Percentiles rank a stretch among this genome's conserved stretches.
phyloP scores from a whole-genome alignment of 2,888 invertebrate genomes.

The Scaeva pyrastri region DNA sequence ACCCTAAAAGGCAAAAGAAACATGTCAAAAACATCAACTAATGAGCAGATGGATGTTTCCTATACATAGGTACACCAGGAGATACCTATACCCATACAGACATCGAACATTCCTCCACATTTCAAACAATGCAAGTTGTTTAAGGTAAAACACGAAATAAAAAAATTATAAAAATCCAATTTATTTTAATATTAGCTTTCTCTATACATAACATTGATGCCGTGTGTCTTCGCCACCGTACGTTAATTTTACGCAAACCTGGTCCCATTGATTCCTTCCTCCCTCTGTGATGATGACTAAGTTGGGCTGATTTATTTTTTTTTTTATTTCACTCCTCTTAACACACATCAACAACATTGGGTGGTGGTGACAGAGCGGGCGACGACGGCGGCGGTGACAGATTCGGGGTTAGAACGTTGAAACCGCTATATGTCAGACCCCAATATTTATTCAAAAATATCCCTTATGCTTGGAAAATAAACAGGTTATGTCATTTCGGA shows the following conservation, averaged over 20 bases:
- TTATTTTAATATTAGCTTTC: conserved; percentile 61
- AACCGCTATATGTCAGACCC: conserved; percentile 44
- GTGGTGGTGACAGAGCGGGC: background rate
- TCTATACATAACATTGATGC: conserved; percentile 14
- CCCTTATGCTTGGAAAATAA: conserved; percentile 72
- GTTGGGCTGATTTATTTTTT: conserved; percentile 30
- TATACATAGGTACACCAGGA: too few species aligned
- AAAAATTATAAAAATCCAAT: conserved; percentile 59
- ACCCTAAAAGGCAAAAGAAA: too few species aligned
- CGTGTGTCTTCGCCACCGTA: conserved; percentile 18
- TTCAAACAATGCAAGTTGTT: conserved; percentile 53
- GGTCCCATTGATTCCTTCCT: conserved; percentile 70
- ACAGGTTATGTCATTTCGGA: conserved; percentile 82
- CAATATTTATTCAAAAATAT: conserved; percentile 66
- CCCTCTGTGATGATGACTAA: conserved; percentile 2
- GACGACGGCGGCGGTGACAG: conserved; percentile 39
- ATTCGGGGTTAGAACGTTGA: conserved; percentile 15
- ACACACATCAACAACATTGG: conserved; percentile 65
- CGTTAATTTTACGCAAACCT: conserved; percentile 71
- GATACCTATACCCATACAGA: background rate
- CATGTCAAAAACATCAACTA: too few species aligned
- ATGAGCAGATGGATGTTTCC: conserved; percentile 4
- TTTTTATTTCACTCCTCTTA: conserved; percentile 28
- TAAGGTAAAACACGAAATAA: background rate
- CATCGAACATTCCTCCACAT: conserved; percentile 8